Evolutionary conservation across 2,797 vertebrate genomes (phyloP).

Genomic region (Pseudocheirus occidentalis): DNA sequence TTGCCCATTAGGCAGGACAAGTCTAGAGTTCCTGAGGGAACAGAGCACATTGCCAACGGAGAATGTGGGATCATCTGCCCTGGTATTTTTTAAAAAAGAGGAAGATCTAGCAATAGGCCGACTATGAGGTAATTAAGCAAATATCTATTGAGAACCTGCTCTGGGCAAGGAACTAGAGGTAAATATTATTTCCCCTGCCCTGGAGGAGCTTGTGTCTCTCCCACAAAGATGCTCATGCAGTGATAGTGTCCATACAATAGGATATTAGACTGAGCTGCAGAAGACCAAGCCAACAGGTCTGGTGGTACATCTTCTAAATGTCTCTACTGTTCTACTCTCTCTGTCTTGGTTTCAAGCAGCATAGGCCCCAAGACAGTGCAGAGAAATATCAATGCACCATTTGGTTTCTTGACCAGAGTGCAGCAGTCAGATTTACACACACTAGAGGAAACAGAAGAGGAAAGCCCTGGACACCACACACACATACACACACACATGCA

Average conservation of each 20-base stretch:
- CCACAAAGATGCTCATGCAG: background rate
- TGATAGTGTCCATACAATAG: too few species aligned
- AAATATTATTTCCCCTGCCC: background rate
- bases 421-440: background rate
- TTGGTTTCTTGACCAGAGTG: background rate
- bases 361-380: background rate
- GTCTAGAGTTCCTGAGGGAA: background rate
- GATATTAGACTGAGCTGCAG: background rate
- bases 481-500: too few species aligned
- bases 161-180: background rate
- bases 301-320: background rate
- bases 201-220: background rate
- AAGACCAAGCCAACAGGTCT: background rate
- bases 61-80: background rate
- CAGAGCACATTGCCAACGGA: background rate
- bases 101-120: background rate
- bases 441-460: background rate
- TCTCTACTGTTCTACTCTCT: background rate
- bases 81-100: background rate
- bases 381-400: background rate
- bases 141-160: background rate
- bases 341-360: background rate
- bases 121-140: background rate
- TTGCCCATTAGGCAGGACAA: background rate
- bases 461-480: background rate